Conservation (phyloP, 2,113 vertebrate genomes). For the Eudorcas thomsonii region DNA sequence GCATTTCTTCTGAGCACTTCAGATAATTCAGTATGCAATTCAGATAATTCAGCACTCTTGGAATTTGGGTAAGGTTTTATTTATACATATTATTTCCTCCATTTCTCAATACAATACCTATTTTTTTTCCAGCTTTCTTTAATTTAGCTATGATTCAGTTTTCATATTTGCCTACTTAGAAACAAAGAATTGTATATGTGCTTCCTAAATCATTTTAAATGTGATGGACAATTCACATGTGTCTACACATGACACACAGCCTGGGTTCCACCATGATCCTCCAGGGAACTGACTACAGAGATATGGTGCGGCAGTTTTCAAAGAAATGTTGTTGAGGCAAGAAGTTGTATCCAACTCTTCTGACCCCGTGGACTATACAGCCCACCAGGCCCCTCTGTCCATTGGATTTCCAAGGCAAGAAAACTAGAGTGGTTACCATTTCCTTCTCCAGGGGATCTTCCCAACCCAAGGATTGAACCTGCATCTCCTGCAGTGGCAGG, state of each 20-base stretch:
- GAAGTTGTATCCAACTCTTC: background rate
- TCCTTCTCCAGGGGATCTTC: background rate
- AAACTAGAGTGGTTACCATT: background rate
- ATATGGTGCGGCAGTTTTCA: background rate
- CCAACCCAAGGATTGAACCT: background rate
- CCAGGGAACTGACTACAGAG: too few relatives aligned
- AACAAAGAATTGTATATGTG: background rate
- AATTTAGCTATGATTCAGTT: background rate
- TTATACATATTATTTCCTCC: background rate
- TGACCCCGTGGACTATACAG: background rate
- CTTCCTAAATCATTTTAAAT: background rate
- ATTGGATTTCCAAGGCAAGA: background rate
- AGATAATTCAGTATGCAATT: background rate
- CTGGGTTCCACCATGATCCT: background rate
- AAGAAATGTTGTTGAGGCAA: background rate
- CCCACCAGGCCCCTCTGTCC: background rate
- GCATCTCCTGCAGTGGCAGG: background rate
- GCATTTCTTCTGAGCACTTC: background rate
- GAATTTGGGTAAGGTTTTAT: background rate
- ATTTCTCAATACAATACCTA: background rate
- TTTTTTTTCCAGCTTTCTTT: background rate
- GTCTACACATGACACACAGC: background rate
- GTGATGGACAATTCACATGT: rapidly evolving
- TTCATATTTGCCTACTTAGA: background rate
- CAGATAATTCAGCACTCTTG: background rate